Evolutionary conservation across 2,888 invertebrate genomes (phyloP).

Genomic region (Cheilosia urbana): DNA sequence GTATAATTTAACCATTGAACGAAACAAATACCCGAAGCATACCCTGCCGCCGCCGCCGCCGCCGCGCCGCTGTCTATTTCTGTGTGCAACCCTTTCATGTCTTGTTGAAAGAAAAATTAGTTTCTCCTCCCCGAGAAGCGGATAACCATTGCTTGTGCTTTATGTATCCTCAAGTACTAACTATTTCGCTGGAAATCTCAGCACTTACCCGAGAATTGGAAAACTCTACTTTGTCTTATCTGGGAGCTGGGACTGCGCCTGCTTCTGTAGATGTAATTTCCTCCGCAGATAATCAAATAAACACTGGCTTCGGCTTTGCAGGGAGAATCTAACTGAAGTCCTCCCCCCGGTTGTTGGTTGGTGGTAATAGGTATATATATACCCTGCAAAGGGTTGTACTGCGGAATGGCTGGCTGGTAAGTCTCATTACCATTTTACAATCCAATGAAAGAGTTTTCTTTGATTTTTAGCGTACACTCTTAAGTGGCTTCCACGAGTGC

Average conservation of each 20-base stretch:
- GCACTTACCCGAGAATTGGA: slow-evolving; percentile 13
- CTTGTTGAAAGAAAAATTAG: slow-evolving; percentile 5
- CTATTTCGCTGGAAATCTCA: slow-evolving; percentile 45
- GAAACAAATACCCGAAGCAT: slow-evolving; percentile 19
- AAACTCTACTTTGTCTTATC: slow-evolving; percentile 34
- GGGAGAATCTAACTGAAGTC: not conserved
- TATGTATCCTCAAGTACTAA: slow-evolving; percentile 44
- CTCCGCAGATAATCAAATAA: slow-evolving; percentile 63
- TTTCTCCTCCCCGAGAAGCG: not conserved
- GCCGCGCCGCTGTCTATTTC: not conserved
- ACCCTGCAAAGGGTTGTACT: slow-evolving; percentile 47
- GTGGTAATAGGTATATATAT: not conserved
- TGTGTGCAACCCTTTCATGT: slow-evolving; percentile 14
- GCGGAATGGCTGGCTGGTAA: slow-evolving; percentile 27
- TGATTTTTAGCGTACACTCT: slow-evolving; percentile 46
- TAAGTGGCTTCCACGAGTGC: slow-evolving; percentile 63
- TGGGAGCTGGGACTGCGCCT: slow-evolving; percentile 17
- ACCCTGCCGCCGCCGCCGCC: not conserved
- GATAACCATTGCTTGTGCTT: slow-evolving; percentile 36
- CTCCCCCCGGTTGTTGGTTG: not conserved
- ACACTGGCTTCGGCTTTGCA: slow-evolving; percentile 26
- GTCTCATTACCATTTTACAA: slow-evolving; percentile 67
- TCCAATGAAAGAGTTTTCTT: slow-evolving; percentile 45
- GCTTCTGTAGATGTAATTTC: slow-evolving; percentile 55
- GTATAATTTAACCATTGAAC: slow-evolving; percentile 20